Conservation (phyloP, 2,888 invertebrate genomes). For the Torymus auratus region DNA sequence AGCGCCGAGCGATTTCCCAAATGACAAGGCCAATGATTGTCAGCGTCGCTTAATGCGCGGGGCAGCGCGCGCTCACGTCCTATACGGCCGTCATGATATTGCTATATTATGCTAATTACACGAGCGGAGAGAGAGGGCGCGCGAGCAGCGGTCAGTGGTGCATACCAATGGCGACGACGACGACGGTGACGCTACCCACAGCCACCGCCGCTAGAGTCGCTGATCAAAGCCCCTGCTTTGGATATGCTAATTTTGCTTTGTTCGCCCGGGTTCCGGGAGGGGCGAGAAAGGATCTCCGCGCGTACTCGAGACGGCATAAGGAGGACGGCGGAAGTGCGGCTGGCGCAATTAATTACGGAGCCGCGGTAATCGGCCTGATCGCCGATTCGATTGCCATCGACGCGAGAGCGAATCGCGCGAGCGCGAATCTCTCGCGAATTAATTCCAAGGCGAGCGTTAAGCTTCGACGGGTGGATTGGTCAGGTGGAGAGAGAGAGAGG, state of each 20-base stretch:
- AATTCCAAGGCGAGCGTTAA: slow-evolving; percentile 40
- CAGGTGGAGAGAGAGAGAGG: neutral
- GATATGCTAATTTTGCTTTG: slow-evolving; percentile 68
- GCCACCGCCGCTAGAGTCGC: slow-evolving; percentile 63
- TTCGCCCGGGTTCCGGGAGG: slow-evolving; percentile 29
- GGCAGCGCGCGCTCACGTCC: slow-evolving; percentile 61
- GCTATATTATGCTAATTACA: slow-evolving; percentile 74
- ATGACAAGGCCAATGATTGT: slow-evolving; percentile 59
- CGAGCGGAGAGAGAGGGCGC: slow-evolving; percentile 59
- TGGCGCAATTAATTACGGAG: slow-evolving; percentile 49
- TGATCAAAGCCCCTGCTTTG: slow-evolving; percentile 71
- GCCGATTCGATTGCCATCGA: slow-evolving; percentile 59
- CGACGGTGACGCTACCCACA: no score
- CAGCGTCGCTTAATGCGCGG: slow-evolving; percentile 23
- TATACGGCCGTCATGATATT: slow-evolving; percentile 70
- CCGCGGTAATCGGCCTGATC: slow-evolving; percentile 50
- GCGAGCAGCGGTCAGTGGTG: slow-evolving; percentile 60
- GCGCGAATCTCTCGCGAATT: slow-evolving; percentile 26
- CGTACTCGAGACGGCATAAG: neutral
- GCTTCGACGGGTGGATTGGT: slow-evolving; percentile 14
- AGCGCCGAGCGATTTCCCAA: slow-evolving; percentile 62
- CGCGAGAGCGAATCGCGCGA: neutral
- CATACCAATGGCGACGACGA: slow-evolving; percentile 68
- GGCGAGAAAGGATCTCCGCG: slow-evolving; percentile 31
- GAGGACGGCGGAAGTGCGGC: neutral